These are phyloP conservation scores for Patella ulyssiponensis DNA, from an alignment of 2,888 invertebrate species.

Conservation along the genomic window DNA sequence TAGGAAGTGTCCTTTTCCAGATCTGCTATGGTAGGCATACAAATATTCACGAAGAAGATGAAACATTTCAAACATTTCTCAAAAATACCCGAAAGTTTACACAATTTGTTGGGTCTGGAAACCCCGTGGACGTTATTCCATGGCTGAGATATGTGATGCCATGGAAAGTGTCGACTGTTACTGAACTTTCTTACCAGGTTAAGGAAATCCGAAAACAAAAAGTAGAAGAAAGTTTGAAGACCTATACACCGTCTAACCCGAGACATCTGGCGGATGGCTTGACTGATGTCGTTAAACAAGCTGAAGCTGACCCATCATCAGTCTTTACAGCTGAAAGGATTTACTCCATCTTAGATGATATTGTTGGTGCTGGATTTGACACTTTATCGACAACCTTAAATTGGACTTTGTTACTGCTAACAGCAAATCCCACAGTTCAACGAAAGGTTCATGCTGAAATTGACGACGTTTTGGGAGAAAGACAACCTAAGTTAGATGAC, in stretches of 20 bases:
- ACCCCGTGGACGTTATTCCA: constrained; percentile 45
- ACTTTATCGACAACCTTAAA: constrained; percentile 43
- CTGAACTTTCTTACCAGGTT: not conserved
- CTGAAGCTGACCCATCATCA: constrained; percentile 9
- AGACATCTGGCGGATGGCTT: constrained; percentile 53
- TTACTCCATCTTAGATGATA: constrained; percentile 38
- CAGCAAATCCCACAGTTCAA: constrained; percentile 42
- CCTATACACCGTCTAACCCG: constrained; percentile 31
- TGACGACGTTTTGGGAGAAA: constrained; percentile 40
- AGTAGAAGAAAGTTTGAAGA: constrained; percentile 34
- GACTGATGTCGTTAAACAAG: constrained; percentile 28
- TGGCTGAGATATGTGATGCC: constrained; percentile 42
- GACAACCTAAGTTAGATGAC: constrained; percentile 36
- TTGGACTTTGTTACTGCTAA: constrained; percentile 46
- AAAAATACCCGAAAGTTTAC: constrained; percentile 16
- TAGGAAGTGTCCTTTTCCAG: constrained; percentile 39
- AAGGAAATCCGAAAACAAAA: not conserved
- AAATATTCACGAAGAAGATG: constrained; percentile 29
- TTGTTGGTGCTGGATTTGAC: constrained; percentile 52
- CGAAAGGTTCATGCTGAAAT: constrained; percentile 49
- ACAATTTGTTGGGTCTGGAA: constrained; percentile 40
- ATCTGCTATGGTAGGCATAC: constrained; percentile 34
- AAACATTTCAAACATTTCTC: constrained; percentile 23
- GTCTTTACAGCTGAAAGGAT: constrained; percentile 32
- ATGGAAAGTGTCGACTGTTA: constrained; percentile 26